phyloP scores from a whole-genome alignment of 2,797 vertebrate genomes.

The Pteronotus mesoamericanus region DNA sequence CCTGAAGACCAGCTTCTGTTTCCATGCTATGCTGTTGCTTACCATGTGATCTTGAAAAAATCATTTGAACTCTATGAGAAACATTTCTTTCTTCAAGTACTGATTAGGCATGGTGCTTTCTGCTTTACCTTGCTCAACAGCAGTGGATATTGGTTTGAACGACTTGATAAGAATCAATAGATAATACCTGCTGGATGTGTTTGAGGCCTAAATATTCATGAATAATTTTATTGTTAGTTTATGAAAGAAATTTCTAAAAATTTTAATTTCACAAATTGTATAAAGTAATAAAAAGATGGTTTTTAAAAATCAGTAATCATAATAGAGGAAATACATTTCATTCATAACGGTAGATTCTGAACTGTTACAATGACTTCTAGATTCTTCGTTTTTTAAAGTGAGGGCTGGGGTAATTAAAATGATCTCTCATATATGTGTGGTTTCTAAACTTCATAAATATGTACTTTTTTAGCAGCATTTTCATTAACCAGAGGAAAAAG shows the following conservation, averaged over 20 bases:
- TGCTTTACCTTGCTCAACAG: not conserved
- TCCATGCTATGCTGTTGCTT: not conserved
- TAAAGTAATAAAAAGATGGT: not conserved
- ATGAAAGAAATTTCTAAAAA: not conserved
- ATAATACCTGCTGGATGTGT: not conserved
- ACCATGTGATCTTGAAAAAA: not conserved
- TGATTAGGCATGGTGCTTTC: not conserved
- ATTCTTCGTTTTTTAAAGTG: not conserved
- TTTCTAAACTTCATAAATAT: not conserved
- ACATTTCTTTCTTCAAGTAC: not conserved
- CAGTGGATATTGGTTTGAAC: not conserved
- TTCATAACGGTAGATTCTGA: not conserved
- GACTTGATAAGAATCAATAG: not conserved
- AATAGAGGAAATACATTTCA: not conserved
- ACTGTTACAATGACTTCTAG: not conserved
- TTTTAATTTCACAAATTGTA: not conserved
- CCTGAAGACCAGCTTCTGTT: not conserved
- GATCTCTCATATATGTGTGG: not conserved
- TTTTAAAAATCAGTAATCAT: not conserved
- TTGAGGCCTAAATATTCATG: not conserved
- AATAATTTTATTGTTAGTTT: not conserved
- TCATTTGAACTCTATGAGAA: not conserved
- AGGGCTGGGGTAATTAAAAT: not conserved
- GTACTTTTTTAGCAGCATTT: not conserved
- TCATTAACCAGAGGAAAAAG: not conserved